Evolutionary conservation across 1,140 invertebrate species (phyloP), one percentile per base, ranked within the genome.

Genomic region (Himalopsyche phryganea): DNA sequence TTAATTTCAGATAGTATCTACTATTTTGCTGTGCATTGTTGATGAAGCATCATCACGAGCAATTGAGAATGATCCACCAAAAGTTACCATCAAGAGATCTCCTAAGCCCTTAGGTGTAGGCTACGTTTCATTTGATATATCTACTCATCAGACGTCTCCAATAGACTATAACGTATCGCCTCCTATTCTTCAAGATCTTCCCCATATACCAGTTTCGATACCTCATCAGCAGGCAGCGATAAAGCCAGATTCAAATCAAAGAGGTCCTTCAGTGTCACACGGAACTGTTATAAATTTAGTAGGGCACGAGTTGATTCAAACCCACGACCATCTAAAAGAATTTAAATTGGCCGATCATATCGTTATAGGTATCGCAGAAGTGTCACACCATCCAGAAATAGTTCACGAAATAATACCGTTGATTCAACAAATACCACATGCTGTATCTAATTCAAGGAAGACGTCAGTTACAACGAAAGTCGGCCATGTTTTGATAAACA

Each of bases 401-500:
- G 19, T 53, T 11, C 41, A 20, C 9, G 23, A 48, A 10, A 36
- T 23, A 10, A 35, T 60, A 7, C 20, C 36, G 20, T 14, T 60
- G 6, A 47, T 52, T 10, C 57, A 59, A 19, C 17, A 33, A 42
- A 14, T 49, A 13, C 18, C 42, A 3, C 59, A 41, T 13, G 42
- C 59, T 1, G 23, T 56, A 14, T 61, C 59, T 2, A 56, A 15
- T 13, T 38, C 59, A 9, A 51, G 41, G 38, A 61, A 61, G 41
- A 56, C 59, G 6, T 38, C 53, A 51, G 35, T 60, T 17, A 60
- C 59, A 1, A 56, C 52, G 14, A 52, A 61, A 23, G 32, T 61
- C 2, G 50, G 44, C 6, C 60, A 61, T 18, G 20, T 61, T n/a
- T 17, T 56, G 14, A 23, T 44, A 36, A 6, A 2, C 0, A 54